Base-by-base conservation (phyloP, 2,888 invertebrate species). In the Acanthoscelides obtectus region DNA sequence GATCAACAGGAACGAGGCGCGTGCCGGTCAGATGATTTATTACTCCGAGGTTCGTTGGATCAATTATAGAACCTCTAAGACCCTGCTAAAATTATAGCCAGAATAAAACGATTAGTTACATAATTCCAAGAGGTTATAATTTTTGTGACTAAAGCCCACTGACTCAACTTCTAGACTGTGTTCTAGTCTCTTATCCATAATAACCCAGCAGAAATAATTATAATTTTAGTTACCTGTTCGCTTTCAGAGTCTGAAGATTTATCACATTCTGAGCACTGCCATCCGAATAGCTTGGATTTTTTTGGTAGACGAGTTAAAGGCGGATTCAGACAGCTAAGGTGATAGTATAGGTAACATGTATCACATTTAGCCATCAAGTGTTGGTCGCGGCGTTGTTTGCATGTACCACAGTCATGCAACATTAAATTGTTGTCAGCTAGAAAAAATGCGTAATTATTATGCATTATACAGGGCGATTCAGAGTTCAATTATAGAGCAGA, bases 251-350 rank as follows among this genome's bases (percentile, higher is more conserved):
- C 94, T 2, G 94, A 94, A 0, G 94, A 93, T 81, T 94, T 95
- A 84, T 96, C 95, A 84, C 97, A 98, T 83, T 97, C 96, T 0
- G 97, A 97, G 84, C 97, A 97, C 87, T 97, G 97, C 98, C 98
- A 98, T 77, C 97, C 97, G 86, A 96, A 96, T 0, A 94, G 90
- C 86, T 97, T 96, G 71, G 96, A 96, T 87, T 97, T 97, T 87
- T 97, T 98, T 0, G 98, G 98, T 89, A 98, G 93, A 63, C 97
- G 90, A 20, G 94, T 93, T 69, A 99, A 87, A 4, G 99, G 99
- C 70, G 98, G 98, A 84, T 95, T 95, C 75, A 99, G 88, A 85
- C 99, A 99, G 76, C 94, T 94, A 78, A 98, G 87, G 87, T 99
- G 99, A 87, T 97, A 98, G 86, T 94, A 93, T 73, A 94, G 89